Evolutionary conservation across 2,113 vertebrate genomes (phyloP), one percentile per base, ranked within the genome.

Genomic region (Festucalex cinctus): DNA sequence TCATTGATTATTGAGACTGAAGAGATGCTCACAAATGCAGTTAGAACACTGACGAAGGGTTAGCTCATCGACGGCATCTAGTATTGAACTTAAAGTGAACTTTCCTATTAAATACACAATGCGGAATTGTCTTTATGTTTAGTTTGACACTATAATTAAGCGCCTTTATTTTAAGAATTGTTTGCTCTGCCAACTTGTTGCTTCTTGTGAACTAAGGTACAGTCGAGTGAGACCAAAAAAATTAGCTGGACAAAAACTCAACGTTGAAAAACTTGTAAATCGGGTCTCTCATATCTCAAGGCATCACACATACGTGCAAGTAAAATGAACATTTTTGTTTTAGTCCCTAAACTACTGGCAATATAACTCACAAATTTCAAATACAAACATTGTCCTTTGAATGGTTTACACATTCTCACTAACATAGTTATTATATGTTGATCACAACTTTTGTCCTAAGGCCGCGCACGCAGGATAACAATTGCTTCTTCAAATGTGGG

Each of bases 401-500:
- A 48, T 7, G 39, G 28, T 54, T 51, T 14, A 24, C 28, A 24
- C 20, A 39, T 13, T 39, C n/a, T 41, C 17, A n/a, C 20, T 36
- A 37, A 19, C 8, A n/a, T 36, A n/a, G n/a, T n/a, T n/a, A n/a
- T n/a, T n/a, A n/a, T 12, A 20, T n/a, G 36, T 41, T 7, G 36
- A 9, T 17, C 13, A 22, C 68, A 71, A 61, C 69, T 57, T 81
- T 86, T 85, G 84, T 81, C 63, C 17, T 66, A n/a, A n/a, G 3
- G 9, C 20, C 6, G 69, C 35, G 46, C 67, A 43, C 14, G 63
- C 62, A 36, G 77, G 57, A 78, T 70, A 85, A 85, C 76, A 83
- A 77, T 77, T 73, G 77, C 71, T 83, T 80, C 63, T 77, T 80
- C 66, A 56, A 75, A 73, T 71, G 74, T 84, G 84, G 85, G 87